Base-by-base conservation (phyloP, 2,797 vertebrate species). In the Urocyon cinereoargenteus region DNA sequence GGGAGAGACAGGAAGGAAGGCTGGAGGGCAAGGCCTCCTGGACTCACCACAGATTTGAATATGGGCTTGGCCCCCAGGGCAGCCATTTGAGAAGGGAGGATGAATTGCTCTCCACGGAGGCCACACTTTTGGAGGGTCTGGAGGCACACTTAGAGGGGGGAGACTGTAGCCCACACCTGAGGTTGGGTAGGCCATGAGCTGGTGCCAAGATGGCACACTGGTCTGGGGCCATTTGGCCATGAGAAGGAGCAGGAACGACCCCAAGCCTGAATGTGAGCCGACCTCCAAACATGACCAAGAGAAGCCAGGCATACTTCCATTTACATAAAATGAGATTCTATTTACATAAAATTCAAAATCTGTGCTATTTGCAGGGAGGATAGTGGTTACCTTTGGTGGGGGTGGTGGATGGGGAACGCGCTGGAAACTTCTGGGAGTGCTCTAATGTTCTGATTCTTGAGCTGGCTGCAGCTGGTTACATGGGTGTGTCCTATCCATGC, bases 141-240 rank as follows among this genome's bases (percentile, higher is more conserved):
- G 49, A 31, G 26, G 36, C 6, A 11, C 72, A 22, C 11, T 66
- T 66, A 14, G 55, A 21, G 64, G 3, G 31, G 11, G 22, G 83
- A 62, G 61, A 31, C 49, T 28, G 45, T 11, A 13, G 34, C 28
- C 0, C 5, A 7, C 3, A 13, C 7, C 3, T 21, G 53, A 21
- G 77, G 53, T 9, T 10, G 26, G 40, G 18, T 36, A 2, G 31
- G 86, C 45, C 13, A 22, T 4, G 12, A 34, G 77, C 9, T 36
- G n/a, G 11, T 0, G 1, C 19, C 14, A 10, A 4, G 19, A 73
- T 75, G 61, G 15, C 14, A 3, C 3, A 0, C n/a, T 2, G 0
- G 22, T n/a, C 82, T 62, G 64, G 15, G 36, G 26, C 10, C 3
- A 5, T 1, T 15, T 14, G 55, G 12, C 53, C 36, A 0, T 0